Evolutionary conservation across 2,113 vertebrate species (phyloP).

Genomic region (Lepus americanus): DNA sequence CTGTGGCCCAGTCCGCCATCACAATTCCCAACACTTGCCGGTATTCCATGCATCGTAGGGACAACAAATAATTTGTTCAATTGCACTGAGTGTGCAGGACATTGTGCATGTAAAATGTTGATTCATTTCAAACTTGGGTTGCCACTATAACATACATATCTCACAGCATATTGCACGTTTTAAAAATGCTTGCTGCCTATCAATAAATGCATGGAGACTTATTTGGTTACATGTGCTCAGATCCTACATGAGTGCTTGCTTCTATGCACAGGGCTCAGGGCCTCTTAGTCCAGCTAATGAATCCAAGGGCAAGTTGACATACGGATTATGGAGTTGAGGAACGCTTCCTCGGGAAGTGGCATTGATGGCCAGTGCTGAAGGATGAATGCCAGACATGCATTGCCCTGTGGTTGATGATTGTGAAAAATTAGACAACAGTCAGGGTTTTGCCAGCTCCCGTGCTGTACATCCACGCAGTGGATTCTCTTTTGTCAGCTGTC

Average conservation of each 20-base stretch:
- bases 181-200: background rate
- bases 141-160: background rate
- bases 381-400: background rate
- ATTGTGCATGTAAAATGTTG: background rate
- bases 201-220: background rate
- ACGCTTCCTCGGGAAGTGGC: background rate
- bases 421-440: background rate
- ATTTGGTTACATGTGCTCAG: background rate
- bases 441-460: background rate
- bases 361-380: background rate
- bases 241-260: fast-evolving
- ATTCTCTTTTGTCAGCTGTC: background rate
- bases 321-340: background rate
- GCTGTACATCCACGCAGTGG: fast-evolving
- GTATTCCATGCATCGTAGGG: background rate
- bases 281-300: background rate
- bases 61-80: background rate
- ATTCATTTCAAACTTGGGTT: background rate
- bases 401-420: background rate
- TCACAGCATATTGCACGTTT: background rate
- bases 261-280: background rate
- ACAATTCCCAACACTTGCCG: background rate
- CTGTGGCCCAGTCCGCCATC: background rate
- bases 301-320: background rate
- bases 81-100: background rate